Percentiles rank a stretch among this genome's conserved stretches.
Evolutionary conservation across 2,888 invertebrate species (phyloP).

Genomic region (Papilio gigon): DNA sequence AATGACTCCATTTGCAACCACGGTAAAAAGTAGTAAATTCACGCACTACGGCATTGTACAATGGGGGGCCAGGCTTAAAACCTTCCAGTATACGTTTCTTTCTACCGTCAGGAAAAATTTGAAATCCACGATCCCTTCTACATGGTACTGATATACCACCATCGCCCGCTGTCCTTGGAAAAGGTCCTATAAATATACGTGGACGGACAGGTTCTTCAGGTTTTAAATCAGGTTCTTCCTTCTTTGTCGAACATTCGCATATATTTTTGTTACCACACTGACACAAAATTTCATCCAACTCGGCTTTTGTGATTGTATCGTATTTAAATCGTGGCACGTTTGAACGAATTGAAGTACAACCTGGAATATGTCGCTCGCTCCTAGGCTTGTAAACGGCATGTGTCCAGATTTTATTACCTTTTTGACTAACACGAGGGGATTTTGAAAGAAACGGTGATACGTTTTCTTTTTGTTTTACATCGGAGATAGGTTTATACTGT

Average conservation of each 20-base stretch:
- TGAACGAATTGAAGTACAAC: conserved; percentile 61
- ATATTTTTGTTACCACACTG: conserved; percentile 59
- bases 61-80: conserved; percentile 54
- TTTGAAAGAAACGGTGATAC: conserved; percentile 65
- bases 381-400: conserved; percentile 57
- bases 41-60: conserved; percentile 61
- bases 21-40: conserved; percentile 65
- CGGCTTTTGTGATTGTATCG: conserved; percentile 60
- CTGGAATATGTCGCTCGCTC: conserved; percentile 55
- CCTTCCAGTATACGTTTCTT: conserved; percentile 47
- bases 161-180: conserved; percentile 50
- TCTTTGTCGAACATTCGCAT: conserved; percentile 61
- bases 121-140: conserved; percentile 55
- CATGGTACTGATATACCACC: conserved; percentile 56
- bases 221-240: conserved; percentile 43
- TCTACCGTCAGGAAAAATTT: conserved; percentile 49
- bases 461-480: conserved; percentile 47
- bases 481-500: conserved; percentile 57
- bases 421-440: conserved; percentile 53
- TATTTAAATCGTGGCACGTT: conserved; percentile 68
- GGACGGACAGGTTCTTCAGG: conserved; percentile 47
- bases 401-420: conserved; percentile 58
- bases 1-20: conserved; percentile 74
- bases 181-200: conserved; percentile 60
- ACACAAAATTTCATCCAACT: conserved; percentile 64